A percentile compares a stretch with the other conserved stretches of the same genome.
Evolutionary conservation across 2,113 vertebrate species (phyloP).

Genomic region (Pyrgilauda ruficollis): DNA sequence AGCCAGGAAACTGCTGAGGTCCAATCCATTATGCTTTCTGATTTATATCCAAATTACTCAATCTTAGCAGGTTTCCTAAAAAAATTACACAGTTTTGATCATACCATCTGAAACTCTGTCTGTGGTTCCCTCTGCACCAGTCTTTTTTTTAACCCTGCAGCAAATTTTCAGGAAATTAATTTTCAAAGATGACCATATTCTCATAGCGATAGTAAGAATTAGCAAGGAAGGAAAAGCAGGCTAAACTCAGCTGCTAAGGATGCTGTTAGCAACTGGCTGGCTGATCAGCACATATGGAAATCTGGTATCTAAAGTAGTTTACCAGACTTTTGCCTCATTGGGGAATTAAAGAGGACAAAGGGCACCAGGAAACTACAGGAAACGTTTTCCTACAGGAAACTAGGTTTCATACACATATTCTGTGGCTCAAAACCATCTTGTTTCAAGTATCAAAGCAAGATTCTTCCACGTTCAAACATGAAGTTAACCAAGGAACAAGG

Average conservation of each 20-base stretch:
- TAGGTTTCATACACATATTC: neutral
- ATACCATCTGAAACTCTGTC: neutral
- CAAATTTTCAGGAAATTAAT: neutral
- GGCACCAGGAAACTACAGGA: neutral
- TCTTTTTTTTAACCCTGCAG: neutral
- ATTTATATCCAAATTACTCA: neutral
- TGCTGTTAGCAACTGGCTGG: neutral
- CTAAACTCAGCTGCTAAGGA: neutral
- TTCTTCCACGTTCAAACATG: neutral
- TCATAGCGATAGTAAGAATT: neutral
- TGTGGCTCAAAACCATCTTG: neutral
- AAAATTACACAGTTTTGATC: neutral
- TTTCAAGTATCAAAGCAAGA: neutral
- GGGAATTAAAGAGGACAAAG: neutral
- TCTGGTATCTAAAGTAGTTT: neutral
- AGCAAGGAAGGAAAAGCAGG: neutral
- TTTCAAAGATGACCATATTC: neutral
- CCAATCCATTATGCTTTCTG: neutral
- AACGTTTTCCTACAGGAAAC: neutral
- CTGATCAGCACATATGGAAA: neutral
- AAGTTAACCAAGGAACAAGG: neutral
- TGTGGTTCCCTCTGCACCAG: neutral
- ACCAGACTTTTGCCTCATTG: neutral
- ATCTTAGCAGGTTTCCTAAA: slow-evolving; percentile 10
- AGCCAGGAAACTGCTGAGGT: neutral